Evolutionary conservation across 2,797 vertebrate genomes (phyloP), one percentile per base, ranked within the genome.

Genomic region (Pseudochirops corinnae): DNA sequence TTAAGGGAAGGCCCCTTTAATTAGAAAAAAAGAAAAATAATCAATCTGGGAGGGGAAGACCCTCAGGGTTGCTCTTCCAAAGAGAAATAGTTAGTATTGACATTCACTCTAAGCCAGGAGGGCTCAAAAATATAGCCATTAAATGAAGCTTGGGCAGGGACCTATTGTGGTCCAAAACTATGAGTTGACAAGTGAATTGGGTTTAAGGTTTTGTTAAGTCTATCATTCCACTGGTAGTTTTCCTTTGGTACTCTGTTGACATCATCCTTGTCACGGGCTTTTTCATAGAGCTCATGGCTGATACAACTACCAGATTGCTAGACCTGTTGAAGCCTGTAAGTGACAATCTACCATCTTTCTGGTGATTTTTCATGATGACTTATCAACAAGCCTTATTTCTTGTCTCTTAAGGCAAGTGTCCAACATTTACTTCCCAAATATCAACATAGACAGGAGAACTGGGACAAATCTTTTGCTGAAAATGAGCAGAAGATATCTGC

Each of bases 261-360:
- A 26, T 39, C 91, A 93, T 94, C 92, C 90, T 93, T 92, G 91
- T 90, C 13, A 0, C 1, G 16, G 92, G 33, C 92, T 90, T 74
- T 74, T 74, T 74, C 67, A 87, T 58, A 90, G 67, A 90, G 55
- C 60, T 29, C 33, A 10, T 56, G 31, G 31, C 31, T 56, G 16
- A 93, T 39, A 33, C 74, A 46, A 53, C 16, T 55, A 67, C 57
- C n/a, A 31, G 21, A 46, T 91, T 55, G 52, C 31, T 29, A 16
- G 55, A 57, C 91, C 90, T 56, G 50, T 52, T 29, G 92, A 55
- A 74, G 62, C 91, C n/a, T 58, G 7, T 82, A 29, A 53, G 94
- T 56, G 33, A 53, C 93, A 94, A n/a, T 97, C 50, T 92, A 92
- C 93, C 91, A 57, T 93, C 82, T 55, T 94, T 74, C 91, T 93